Conservation (phyloP, 2,888 invertebrate genomes). For the Melipona bicolor region DNA sequence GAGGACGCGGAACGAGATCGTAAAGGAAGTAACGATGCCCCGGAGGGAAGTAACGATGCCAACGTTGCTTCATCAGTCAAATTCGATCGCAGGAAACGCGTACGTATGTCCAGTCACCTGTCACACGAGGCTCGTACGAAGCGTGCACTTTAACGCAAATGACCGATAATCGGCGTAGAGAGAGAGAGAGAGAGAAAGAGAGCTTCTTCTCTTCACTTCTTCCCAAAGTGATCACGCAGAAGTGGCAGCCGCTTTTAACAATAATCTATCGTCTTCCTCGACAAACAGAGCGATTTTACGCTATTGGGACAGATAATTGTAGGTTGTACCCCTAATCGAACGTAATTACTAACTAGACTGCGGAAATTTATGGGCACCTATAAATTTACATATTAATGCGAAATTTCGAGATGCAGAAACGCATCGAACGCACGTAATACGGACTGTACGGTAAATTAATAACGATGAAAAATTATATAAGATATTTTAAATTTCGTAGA, state of each 20-base stretch:
- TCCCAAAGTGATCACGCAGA: neutral
- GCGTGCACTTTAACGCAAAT: slow-evolving; percentile 15
- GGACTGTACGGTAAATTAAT: too few species aligned
- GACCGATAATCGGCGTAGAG: slow-evolving; percentile 11
- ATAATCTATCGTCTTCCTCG: neutral
- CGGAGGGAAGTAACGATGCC: neutral
- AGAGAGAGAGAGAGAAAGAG: too few species aligned
- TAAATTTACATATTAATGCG: too few species aligned
- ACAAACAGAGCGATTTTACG: neutral
- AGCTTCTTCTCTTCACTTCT: slow-evolving; percentile 1
- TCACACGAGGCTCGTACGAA: neutral
- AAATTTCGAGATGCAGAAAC: too few species aligned
- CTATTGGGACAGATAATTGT: neutral
- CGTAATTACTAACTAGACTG: too few species aligned
- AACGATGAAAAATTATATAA: too few species aligned
- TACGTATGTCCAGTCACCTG: slow-evolving; percentile 1
- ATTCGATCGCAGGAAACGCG: slow-evolving; percentile 6
- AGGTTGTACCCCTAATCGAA: too few species aligned
- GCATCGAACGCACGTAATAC: too few species aligned
- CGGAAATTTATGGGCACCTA: too few species aligned
- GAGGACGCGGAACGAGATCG: neutral
- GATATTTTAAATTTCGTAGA: too few species aligned
- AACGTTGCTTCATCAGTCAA: neutral
- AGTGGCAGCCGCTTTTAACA: neutral
- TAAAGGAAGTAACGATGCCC: neutral